phyloP scores from a whole-genome alignment of 2,113 vertebrate genomes.

The Lipophrys pholis region DNA sequence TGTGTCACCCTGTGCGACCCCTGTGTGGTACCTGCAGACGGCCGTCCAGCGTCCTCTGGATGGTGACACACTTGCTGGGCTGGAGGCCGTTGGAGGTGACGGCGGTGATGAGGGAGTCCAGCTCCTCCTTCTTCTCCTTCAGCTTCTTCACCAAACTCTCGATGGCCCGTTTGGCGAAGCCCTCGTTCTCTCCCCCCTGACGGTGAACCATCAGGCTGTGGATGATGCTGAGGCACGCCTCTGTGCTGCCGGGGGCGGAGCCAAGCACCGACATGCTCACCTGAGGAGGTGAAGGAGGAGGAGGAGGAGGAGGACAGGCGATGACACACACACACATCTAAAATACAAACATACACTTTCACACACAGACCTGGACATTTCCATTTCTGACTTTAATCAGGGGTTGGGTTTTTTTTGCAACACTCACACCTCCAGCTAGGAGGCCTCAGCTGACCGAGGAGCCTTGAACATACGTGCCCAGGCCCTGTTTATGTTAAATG shows the following conservation, averaged over 20 bases:
- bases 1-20: no score
- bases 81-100: constrained; percentile 86
- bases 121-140: constrained; percentile 88
- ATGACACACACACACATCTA: no score
- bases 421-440: no score
- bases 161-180: constrained; percentile 87
- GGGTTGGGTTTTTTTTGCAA: no score
- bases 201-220: constrained; percentile 90
- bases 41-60: constrained; percentile 89
- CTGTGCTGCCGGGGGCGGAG: constrained; percentile 70
- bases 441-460: no score
- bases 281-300: neutral
- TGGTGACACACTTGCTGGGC: constrained; percentile 89
- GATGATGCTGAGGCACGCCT: constrained; percentile 85
- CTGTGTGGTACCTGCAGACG: constrained; percentile 84
- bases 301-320: no score
- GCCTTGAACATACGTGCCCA: no score
- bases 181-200: constrained; percentile 88
- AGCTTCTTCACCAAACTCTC: constrained; percentile 87
- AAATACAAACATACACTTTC: no score
- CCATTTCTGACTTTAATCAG: no score
- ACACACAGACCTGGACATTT: no score
- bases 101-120: constrained; percentile 87
- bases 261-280: constrained; percentile 71
- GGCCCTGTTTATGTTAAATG: no score